phyloP scores from a whole-genome alignment of 2,888 invertebrate species.

The Myopa testacea region DNA sequence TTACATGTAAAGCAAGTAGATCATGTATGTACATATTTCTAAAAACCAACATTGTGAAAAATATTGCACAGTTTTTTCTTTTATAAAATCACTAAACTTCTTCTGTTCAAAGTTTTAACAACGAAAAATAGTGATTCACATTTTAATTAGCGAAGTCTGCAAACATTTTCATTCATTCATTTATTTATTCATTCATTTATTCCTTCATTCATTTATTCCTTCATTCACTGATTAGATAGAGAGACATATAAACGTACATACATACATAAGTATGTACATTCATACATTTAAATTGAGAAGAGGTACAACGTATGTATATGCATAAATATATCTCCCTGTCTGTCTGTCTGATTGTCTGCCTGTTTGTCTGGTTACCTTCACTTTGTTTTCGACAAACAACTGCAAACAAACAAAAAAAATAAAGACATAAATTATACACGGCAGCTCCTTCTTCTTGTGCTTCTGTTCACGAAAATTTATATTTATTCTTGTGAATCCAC shows the following conservation, averaged over 20 bases:
- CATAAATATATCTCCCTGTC: not conserved
- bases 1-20: too few relatives aligned
- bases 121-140: too few relatives aligned
- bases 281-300: too few relatives aligned
- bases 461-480: conserved; percentile 7
- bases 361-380: conserved; percentile 7
- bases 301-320: not conserved
- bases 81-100: too few relatives aligned
- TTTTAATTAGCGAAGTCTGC: too few relatives aligned
- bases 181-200: too few relatives aligned
- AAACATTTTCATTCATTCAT: too few relatives aligned
- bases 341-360: conserved; percentile 22
- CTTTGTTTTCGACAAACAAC: not conserved
- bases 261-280: not conserved
- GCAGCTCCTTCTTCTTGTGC: conserved; percentile 14
- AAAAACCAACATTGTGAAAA: too few relatives aligned
- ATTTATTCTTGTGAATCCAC: conserved; percentile 26
- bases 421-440: conserved; percentile 6
- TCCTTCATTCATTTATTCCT: too few relatives aligned
- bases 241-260: not conserved
- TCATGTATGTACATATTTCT: too few relatives aligned
- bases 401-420: not conserved
- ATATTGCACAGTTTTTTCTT: too few relatives aligned
- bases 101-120: too few relatives aligned
- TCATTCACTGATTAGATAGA: not conserved